Conservation (phyloP, 1,140 invertebrate genomes). For the Ceratina australensis region DNA sequence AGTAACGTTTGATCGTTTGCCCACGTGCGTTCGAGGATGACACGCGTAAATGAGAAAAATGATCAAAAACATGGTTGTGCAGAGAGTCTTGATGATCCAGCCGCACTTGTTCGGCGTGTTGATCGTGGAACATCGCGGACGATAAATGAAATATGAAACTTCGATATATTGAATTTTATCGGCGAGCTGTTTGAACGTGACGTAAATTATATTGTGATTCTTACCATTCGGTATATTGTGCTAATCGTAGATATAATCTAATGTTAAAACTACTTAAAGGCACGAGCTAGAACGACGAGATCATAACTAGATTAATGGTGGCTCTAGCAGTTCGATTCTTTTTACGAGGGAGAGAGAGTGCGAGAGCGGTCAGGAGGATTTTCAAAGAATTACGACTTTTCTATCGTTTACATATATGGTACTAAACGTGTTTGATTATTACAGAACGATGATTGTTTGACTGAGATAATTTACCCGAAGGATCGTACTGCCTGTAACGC, state of each 20-base stretch:
- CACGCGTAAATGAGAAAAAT: constrained; percentile 17
- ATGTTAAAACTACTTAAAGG: constrained; percentile 42
- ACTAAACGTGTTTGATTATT: constrained; percentile 17
- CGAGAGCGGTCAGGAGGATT: background rate
- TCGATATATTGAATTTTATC: constrained; percentile 25
- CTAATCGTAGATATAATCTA: constrained; percentile 49
- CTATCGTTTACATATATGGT: constrained; percentile 22
- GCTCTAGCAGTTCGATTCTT: constrained; percentile 37
- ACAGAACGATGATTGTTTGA: background rate
- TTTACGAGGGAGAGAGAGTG: background rate
- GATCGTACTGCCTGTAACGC: constrained; percentile 39
- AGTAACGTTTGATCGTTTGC: background rate
- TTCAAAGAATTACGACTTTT: constrained; percentile 2
- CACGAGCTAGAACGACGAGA: constrained; percentile 41
- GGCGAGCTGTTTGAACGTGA: constrained; percentile 47
- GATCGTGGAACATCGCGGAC: background rate
- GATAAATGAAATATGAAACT: constrained; percentile 30
- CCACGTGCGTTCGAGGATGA: constrained; percentile 1
- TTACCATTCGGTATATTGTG: constrained; percentile 53
- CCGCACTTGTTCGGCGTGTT: no score
- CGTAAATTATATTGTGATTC: constrained; percentile 54
- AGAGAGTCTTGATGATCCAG: constrained; percentile 33
- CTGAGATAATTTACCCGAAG: constrained; percentile 23
- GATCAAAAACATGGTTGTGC: constrained; percentile 36
- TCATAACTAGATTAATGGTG: constrained; percentile 39